Evolutionary conservation across 2,113 vertebrate genomes (phyloP), one percentile per base, ranked within the genome.

Genomic region (Centrocercus urophasianus): DNA sequence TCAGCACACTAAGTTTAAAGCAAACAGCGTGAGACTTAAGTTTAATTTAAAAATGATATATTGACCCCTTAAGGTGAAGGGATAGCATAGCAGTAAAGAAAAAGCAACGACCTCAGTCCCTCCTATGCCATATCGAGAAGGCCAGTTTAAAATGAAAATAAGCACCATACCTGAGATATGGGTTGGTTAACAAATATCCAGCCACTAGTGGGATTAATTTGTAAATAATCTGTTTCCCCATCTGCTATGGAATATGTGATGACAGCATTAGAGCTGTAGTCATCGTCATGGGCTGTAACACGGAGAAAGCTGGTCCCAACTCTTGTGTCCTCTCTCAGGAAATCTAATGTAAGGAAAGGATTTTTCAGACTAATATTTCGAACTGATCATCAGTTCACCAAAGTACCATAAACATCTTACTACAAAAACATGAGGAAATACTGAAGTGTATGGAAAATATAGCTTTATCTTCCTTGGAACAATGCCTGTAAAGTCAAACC

Each of bases 151-250:
- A 78, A 52, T 30, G 19, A 86, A 90, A 92, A 66, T 27, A 54
- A 69, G 9, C 3, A 7, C 16, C 34, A 25, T 69, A 99, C 98
- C 98, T 98, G 98, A 56, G 98, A 98, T 88, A 99, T 97, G 79
- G 98, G 98, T 30, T 98, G 98, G 96, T 98, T 98, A 69, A 99
- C 98, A 47, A 97, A 99, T 67, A 99, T 98, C 98, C 98, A 99
- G 84, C 98, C 98, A 2, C 98, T 98, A 63, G 98, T 81, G 8
- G 98, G 98, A 97, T 98, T 98, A 86, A 99, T 98, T 28, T 98
- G 95, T 28, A 99, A 98, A 95, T 98, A 98, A 89, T 98, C 97
- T 1, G 98, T 98, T 91, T 98, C 98, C 54, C 98, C 98, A 25
- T 75, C 94, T 15, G 97, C 98, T 95, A 98, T 97, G 1, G 98